Conservation (phyloP, 2,797 vertebrate species). For the Gallinago nigripennis region DNA sequence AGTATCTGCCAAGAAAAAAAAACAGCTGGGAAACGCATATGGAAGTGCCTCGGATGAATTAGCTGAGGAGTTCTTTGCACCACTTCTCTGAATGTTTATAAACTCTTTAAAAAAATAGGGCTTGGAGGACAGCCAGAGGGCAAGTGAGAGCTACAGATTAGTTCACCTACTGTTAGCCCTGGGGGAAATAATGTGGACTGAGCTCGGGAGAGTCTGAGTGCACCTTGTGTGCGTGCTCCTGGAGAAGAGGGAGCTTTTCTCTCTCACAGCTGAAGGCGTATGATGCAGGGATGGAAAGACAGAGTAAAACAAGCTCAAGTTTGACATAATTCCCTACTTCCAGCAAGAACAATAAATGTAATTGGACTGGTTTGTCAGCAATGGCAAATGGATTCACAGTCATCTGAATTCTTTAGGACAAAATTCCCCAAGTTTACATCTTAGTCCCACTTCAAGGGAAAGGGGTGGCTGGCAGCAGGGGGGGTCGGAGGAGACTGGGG, state of each 20-base stretch:
- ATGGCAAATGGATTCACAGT: neutral
- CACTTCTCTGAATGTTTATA: neutral
- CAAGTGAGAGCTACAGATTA: neutral
- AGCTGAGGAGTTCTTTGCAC: neutral
- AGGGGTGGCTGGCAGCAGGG: neutral
- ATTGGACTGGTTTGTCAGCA: neutral
- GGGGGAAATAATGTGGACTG: neutral
- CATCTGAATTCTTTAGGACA: neutral
- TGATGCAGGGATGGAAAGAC: neutral
- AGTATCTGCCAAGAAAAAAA: neutral
- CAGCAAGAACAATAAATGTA: neutral
- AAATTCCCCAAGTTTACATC: neutral
- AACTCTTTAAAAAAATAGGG: neutral
- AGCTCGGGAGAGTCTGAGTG: neutral
- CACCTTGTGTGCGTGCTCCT: neutral
- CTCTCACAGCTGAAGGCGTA: neutral
- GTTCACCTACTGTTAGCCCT: neutral
- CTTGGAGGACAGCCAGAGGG: neutral
- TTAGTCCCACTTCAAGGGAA: neutral
- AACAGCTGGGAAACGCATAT: neutral
- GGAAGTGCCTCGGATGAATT: neutral
- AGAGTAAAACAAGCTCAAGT: neutral
- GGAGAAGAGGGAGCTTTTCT: neutral
- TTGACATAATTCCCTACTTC: neutral
- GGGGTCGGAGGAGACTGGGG: neutral